phyloP scores from a whole-genome alignment of 2,113 vertebrate genomes.

The Antechinus flavipes region DNA sequence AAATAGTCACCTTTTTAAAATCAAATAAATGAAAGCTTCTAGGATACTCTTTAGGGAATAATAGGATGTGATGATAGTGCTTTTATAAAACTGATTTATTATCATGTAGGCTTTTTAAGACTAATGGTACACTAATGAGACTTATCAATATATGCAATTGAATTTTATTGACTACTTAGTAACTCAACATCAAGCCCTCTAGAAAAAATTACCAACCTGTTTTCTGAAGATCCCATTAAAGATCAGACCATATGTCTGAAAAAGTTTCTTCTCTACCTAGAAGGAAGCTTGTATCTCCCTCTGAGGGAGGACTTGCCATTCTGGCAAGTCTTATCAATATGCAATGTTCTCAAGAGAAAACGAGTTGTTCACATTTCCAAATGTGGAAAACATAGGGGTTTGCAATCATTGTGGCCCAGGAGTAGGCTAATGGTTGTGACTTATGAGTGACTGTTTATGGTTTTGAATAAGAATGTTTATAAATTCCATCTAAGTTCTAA shows the following conservation, averaged over 20 bases:
- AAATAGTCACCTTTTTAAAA: background rate
- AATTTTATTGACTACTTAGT: background rate
- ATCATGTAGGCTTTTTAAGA: background rate
- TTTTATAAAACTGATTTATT: background rate
- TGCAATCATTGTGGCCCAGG: background rate
- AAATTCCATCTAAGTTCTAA: background rate
- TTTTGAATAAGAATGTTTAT: background rate
- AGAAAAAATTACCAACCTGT: background rate
- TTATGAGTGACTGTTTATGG: background rate
- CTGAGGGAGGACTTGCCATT: background rate
- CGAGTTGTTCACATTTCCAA: background rate
- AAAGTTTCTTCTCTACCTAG: background rate
- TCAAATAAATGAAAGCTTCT: slow-evolving; percentile 21
- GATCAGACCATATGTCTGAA: background rate
- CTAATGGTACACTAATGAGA: background rate
- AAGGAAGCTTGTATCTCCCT: background rate
- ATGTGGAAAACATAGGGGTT: background rate
- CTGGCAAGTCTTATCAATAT: background rate
- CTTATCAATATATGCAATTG: background rate
- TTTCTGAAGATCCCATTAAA: background rate
- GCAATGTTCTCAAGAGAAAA: background rate
- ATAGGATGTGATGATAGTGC: background rate
- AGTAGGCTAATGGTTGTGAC: background rate
- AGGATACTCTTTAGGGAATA: slow-evolving; percentile 5
- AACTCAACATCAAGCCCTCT: background rate